phyloP scores from a whole-genome alignment of 2,113 vertebrate species.

The Vulpes ferrilata region DNA sequence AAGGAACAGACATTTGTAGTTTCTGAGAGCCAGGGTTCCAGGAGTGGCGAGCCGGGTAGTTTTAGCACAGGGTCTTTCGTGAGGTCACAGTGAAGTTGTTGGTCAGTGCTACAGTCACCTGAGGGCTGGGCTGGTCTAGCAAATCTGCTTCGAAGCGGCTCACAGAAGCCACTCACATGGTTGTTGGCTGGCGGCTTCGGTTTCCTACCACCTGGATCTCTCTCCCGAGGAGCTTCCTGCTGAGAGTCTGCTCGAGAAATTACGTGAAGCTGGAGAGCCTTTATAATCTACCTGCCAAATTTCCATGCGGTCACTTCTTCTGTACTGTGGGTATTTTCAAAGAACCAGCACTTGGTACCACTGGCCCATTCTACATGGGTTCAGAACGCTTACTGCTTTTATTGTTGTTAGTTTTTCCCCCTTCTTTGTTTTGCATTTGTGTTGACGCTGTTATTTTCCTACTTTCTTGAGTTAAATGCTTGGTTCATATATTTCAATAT shows the following conservation, averaged over 20 bases:
- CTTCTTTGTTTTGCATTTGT: not conserved
- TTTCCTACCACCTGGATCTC: not conserved
- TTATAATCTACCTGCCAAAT: not conserved
- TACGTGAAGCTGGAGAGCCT: not conserved
- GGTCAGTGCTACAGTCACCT: not conserved
- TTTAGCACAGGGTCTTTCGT: not conserved
- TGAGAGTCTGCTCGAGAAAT: not conserved
- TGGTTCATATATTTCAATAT: not conserved
- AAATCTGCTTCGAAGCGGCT: not conserved
- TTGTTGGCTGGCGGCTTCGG: not conserved
- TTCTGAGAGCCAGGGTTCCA: not conserved
- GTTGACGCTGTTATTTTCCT: not conserved
- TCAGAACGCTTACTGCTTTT: not conserved
- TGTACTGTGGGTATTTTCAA: not conserved
- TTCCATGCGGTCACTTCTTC: not conserved
- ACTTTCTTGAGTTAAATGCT: not conserved
- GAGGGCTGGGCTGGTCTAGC: not conserved
- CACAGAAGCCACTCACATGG: not conserved
- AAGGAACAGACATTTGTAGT: not conserved
- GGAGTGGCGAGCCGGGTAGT: not conserved
- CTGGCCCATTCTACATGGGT: not conserved
- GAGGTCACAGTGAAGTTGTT: not conserved
- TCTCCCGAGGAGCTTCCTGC: not conserved
- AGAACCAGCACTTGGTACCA: not conserved
- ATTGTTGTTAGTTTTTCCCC: not conserved